Evolutionary conservation across 2,888 invertebrate species (phyloP), one percentile per base, ranked within the genome.

Genomic region (Pachydiplax longipennis): DNA sequence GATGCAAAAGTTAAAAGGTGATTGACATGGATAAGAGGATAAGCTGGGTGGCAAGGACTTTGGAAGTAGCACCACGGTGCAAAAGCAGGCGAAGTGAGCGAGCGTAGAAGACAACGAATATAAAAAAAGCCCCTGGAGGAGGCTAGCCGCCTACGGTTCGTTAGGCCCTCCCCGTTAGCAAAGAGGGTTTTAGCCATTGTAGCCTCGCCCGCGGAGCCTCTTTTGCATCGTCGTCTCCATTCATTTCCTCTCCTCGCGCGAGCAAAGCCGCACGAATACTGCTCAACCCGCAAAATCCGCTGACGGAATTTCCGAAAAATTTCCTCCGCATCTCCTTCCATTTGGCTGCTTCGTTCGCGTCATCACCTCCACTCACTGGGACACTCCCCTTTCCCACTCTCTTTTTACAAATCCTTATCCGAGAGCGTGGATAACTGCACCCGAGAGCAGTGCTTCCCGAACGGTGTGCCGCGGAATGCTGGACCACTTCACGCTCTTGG

Each of bases 121-220:
- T 18, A 4, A 13, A 13, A 35, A n/a, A 65, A 87, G 40, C 61
- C 87, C 37, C 22, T 35, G 37, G 83, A 35, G 87, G 87, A 87
- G 87, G 87, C 37, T 65, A 87, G 58, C 87, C 61, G n/a, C 87
- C 61, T 37, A 87, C 87, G 87, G 87, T 87, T 87, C 61, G 87
- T 87, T 87, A 87, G 61, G 87, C 87, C 37, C 87, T 87, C 22
- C 83, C 83, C 87, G 61, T 37, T 61, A 65, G 87, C 87, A 61
- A 87, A 87, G 87, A 65, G 87, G 87, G 87, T 87, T 87, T 87
- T n/a, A 87, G 87, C 87, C 87, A 87, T 87, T 87, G 87, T 65
- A 65, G 65, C 87, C 58, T 83, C 58, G 31, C 58, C 10, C 83
- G 65, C 87, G 37, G 58, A 58, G 58, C 35, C 83, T 35, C 58